phyloP scores from a whole-genome alignment of 2,888 invertebrate species.

The Calameuta filiformis region DNA sequence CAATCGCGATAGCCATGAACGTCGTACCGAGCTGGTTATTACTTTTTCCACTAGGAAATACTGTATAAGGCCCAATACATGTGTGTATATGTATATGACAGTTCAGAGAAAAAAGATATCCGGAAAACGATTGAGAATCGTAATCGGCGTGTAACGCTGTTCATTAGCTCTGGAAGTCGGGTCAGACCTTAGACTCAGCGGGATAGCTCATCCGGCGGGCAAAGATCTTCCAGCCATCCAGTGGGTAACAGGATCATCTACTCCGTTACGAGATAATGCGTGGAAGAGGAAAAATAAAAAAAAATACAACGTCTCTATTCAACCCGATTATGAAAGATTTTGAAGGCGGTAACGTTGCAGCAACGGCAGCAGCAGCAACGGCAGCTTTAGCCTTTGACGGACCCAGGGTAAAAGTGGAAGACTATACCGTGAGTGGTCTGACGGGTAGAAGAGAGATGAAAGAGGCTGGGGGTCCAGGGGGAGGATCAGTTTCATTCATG shows the following conservation, averaged over 20 bases:
- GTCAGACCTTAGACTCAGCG: neutral
- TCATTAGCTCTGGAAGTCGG: neutral
- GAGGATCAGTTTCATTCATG: conserved; percentile 51
- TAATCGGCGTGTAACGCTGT: conserved; percentile 6
- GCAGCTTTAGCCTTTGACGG: neutral
- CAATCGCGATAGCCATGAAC: neutral
- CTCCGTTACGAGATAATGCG: conserved; percentile 46
- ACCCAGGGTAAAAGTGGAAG: conserved; percentile 12
- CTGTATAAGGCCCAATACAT: neutral
- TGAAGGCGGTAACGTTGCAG: conserved; percentile 16
- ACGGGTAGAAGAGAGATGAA: conserved; percentile 26
- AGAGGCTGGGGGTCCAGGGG: conserved; percentile 18
- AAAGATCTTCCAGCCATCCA: conserved; percentile 1
- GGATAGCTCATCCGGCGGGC: conserved; percentile 3
- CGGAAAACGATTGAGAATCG: neutral
- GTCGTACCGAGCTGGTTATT: neutral
- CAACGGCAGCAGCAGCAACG: neutral
- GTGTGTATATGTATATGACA: neutral
- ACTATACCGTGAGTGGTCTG: conserved; percentile 16
- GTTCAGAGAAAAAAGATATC: neutral
- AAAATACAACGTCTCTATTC: conserved; percentile 17
- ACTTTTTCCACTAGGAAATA: neutral
- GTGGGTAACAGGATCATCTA: conserved; percentile 35
- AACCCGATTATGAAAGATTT: conserved; percentile 16
- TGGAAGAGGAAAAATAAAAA: conserved; percentile 18